A percentile compares a stretch with the other conserved stretches of the same genome.
These are phyloP conservation scores for Eurystomus glaucurus DNA, from an alignment of 2,797 vertebrate species.

Conservation along the genomic window DNA sequence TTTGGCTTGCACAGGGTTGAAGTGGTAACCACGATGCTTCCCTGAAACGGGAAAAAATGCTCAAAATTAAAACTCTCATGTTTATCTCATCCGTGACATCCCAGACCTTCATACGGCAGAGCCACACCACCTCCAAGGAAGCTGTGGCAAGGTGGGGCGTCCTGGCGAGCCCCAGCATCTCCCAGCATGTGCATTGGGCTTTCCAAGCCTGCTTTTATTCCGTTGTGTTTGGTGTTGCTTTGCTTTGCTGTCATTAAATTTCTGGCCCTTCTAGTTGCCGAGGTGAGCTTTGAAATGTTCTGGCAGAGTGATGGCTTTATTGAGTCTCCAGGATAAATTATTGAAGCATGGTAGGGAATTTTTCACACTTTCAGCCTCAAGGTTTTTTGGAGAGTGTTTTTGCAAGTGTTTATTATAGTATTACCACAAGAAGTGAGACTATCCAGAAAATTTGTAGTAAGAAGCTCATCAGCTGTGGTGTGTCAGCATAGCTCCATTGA, in stretches of 20 bases:
- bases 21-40: fast-evolving
- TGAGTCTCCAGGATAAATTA: constrained; percentile 34
- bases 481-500: background rate
- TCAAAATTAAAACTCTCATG: background rate
- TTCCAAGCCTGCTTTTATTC: background rate
- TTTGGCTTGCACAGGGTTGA: background rate
- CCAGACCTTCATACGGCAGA: fast-evolving
- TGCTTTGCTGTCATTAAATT: constrained; percentile 38
- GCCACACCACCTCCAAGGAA: fast-evolving
- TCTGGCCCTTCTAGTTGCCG: constrained; percentile 7
- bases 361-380: constrained; percentile 47
- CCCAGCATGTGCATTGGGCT: fast-evolving
- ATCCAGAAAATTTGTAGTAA: constrained; percentile 1
- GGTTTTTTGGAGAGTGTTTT: constrained; percentile 32
- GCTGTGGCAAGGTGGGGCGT: fast-evolving
- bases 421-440: constrained; percentile 12
- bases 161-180: fast-evolving
- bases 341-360: constrained; percentile 38
- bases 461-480: background rate
- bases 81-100: fast-evolving
- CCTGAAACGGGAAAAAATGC: background rate
- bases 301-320: background rate
- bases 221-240: background rate
- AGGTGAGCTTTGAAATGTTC: background rate
- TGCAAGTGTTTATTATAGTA: constrained; percentile 50